phyloP scores from a whole-genome alignment of 2,888 invertebrate genomes.

The Stegana nigrithorax region DNA sequence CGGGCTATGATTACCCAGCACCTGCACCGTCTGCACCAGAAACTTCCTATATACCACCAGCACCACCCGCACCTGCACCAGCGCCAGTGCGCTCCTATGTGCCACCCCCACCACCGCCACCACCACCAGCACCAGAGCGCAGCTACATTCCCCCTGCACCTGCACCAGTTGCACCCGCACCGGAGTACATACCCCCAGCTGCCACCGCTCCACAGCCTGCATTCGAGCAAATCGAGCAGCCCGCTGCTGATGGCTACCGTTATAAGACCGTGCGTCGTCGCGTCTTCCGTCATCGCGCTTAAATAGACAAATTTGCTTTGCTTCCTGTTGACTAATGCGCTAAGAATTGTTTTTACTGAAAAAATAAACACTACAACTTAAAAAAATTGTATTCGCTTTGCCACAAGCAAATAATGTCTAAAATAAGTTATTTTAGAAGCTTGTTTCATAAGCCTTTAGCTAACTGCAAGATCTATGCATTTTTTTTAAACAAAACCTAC shows the following conservation, averaged over 20 bases:
- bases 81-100: conserved; percentile 40
- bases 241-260: conserved; percentile 52
- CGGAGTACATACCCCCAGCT: conserved; percentile 29
- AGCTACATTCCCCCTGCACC: conserved; percentile 34
- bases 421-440: no score
- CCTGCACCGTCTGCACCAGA: conserved; percentile 22
- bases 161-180: conserved; percentile 31
- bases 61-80: conserved; percentile 40
- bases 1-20: conserved; percentile 50
- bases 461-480: no score
- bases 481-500: no score
- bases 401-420: not conserved
- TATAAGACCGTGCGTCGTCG: conserved; percentile 55
- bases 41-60: conserved; percentile 21
- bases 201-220: conserved; percentile 24
- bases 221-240: conserved; percentile 48
- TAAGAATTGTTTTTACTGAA: not conserved
- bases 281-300: conserved; percentile 53
- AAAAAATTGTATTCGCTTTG: no score
- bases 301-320: conserved; percentile 8
- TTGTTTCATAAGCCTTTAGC: no score
- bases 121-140: conserved; percentile 33
- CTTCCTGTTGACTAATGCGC: not conserved
- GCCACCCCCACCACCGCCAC: conserved; percentile 33
- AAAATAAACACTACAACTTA: not conserved